Percentiles rank a stretch among this genome's conserved stretches.
These are phyloP conservation scores for Polylopha cassiicola DNA, from an alignment of 2,888 invertebrate species.

Conservation along the genomic window DNA sequence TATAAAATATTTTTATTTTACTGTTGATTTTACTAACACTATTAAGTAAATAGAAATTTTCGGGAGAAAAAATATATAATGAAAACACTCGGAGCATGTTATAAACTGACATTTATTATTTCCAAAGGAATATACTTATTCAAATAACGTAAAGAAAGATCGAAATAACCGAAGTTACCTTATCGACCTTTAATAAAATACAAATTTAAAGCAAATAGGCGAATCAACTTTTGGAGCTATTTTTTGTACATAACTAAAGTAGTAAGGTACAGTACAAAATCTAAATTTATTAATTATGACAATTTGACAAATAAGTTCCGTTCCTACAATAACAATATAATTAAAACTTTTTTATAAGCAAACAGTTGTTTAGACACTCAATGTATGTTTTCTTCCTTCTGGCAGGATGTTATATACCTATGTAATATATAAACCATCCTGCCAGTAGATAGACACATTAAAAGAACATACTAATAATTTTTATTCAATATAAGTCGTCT, in stretches of 20 bases:
- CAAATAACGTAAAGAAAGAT: no score
- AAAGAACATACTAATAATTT: no score
- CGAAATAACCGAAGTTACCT: no score
- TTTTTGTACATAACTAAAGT: slow-evolving; percentile 13
- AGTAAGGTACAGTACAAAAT: slow-evolving; percentile 16
- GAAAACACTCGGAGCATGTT: slow-evolving; percentile 31
- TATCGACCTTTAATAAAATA: slow-evolving; percentile 30
- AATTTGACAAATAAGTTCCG: slow-evolving; percentile 16
- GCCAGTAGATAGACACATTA: no score
- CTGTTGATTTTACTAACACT: not conserved
- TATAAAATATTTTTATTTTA: no score
- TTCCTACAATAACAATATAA: not conserved
- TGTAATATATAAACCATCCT: no score
- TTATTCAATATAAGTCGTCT: no score
- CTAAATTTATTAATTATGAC: slow-evolving; percentile 4
- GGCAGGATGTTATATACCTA: no score
- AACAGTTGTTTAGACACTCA: not conserved
- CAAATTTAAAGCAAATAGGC: slow-evolving; percentile 24
- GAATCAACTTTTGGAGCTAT: slow-evolving; percentile 19
- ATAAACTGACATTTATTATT: slow-evolving; percentile 59
- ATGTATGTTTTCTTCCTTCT: not conserved
- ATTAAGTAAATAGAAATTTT: not conserved
- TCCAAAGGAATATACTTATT: slow-evolving; percentile 45
- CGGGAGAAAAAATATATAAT: slow-evolving; percentile 7
- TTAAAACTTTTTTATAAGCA: no score